These are phyloP conservation scores for Xanthostigma xanthostigma DNA, from an alignment of 2,888 invertebrate species.

Conservation along the genomic window DNA sequence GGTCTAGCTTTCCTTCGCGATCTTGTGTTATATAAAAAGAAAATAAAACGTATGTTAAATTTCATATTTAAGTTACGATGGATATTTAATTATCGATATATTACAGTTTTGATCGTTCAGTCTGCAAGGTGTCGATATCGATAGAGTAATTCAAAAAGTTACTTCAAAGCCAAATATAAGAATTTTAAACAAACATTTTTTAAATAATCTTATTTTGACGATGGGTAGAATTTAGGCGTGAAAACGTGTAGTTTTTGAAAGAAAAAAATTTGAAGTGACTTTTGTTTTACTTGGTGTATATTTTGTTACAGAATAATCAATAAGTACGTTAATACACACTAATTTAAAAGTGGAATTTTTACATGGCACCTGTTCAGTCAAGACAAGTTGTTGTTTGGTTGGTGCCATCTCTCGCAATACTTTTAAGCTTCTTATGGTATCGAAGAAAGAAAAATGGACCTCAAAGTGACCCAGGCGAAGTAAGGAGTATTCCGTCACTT, in stretches of 20 bases:
- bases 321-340: neutral
- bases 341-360: constrained; percentile 50
- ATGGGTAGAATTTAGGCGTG: too few species aligned
- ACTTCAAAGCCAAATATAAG: too few species aligned
- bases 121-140: too few species aligned
- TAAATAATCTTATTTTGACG: too few species aligned
- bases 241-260: neutral
- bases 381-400: constrained; percentile 65
- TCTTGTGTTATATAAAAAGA: too few species aligned
- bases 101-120: too few species aligned
- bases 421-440: constrained; percentile 71
- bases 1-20: too few species aligned
- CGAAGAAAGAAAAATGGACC: constrained; percentile 60
- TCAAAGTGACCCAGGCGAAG: constrained; percentile 61
- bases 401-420: constrained; percentile 62
- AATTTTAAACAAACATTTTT: too few species aligned
- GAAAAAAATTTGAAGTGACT: neutral
- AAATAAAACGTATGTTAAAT: too few species aligned
- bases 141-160: too few species aligned
- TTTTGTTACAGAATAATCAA: neutral
- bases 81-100: too few species aligned
- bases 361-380: constrained; percentile 51
- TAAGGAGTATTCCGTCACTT: constrained; percentile 29
- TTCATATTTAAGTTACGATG: too few species aligned
- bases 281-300: neutral